These are phyloP conservation scores for Smutsia gigantea DNA, from an alignment of 2,797 vertebrate genomes.

Conservation along the genomic window DNA sequence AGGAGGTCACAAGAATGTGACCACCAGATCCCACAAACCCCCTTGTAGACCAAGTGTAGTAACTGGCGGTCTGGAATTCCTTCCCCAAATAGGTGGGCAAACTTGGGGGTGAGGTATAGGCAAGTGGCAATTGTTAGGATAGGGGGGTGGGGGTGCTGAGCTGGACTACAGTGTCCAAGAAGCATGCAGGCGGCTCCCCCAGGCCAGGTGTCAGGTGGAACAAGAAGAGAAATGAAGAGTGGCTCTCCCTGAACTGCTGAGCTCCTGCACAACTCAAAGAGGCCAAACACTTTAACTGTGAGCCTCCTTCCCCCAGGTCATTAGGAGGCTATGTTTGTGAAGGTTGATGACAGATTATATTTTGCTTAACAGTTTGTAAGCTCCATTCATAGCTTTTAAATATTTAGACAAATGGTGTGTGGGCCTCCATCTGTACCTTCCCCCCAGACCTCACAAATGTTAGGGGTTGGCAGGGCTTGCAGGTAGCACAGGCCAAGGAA, in stretches of 20 bases:
- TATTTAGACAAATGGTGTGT: not conserved
- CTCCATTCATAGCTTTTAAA: not conserved
- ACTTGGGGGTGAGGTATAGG: not conserved
- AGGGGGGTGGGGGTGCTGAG: no score
- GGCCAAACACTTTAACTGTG: not conserved
- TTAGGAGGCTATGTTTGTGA: not conserved
- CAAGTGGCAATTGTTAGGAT: not conserved
- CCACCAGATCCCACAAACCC: not conserved
- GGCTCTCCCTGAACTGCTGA: not conserved
- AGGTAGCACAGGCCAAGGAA: not conserved
- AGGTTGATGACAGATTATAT: not conserved
- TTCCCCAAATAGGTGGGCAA: not conserved
- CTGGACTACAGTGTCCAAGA: not conserved
- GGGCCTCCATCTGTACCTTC: not conserved
- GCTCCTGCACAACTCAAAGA: not conserved
- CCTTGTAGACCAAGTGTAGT: fast-evolving
- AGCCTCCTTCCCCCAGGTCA: not conserved
- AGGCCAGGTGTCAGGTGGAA: not conserved
- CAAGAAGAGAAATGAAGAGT: not conserved
- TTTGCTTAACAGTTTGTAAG: not conserved
- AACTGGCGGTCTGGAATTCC: not conserved
- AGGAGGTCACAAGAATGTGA: not conserved
- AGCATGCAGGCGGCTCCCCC: not conserved
- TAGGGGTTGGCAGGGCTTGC: not conserved
- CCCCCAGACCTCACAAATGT: not conserved